These are phyloP conservation scores for Parambassis ranga DNA, from an alignment of 2,797 vertebrate genomes.

Conservation along the genomic window DNA sequence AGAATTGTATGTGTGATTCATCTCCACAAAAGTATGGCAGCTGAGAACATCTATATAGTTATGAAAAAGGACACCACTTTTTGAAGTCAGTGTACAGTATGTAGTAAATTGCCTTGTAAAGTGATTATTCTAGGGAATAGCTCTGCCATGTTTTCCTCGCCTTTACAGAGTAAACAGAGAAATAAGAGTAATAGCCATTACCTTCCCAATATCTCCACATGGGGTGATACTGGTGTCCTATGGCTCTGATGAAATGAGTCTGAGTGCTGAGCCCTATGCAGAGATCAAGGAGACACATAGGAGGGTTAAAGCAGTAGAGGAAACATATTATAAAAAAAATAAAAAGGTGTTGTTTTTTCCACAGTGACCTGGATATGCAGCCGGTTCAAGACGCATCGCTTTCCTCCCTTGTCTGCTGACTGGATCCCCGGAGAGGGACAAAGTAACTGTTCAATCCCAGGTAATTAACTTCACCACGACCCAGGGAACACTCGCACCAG, in stretches of 20 bases:
- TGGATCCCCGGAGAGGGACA: slow-evolving; percentile 55
- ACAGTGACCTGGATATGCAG: slow-evolving; percentile 61
- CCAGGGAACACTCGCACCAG: slow-evolving; percentile 67
- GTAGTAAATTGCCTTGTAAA: slow-evolving; percentile 12
- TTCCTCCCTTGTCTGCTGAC: slow-evolving; percentile 53
- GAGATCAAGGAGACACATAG: slow-evolving; percentile 40
- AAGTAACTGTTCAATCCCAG: slow-evolving; percentile 77
- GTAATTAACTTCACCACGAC: slow-evolving; percentile 79
- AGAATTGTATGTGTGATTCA: too few species aligned
- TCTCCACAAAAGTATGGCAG: too few species aligned
- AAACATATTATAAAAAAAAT: background rate
- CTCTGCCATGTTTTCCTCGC: background rate
- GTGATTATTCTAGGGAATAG: slow-evolving; percentile 28
- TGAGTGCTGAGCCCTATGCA: slow-evolving; percentile 32
- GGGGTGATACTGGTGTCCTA: slow-evolving; percentile 29
- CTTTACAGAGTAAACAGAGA: slow-evolving; percentile 21
- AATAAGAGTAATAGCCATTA: background rate
- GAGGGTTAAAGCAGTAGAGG: slow-evolving; percentile 18
- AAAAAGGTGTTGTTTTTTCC: slow-evolving; percentile 23
- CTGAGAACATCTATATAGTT: background rate
- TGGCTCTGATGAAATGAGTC: slow-evolving; percentile 46
- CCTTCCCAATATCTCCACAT: slow-evolving; percentile 7
- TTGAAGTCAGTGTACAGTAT: background rate
- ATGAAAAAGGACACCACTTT: background rate
- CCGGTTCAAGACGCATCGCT: slow-evolving; percentile 58